Evolutionary conservation across 2,113 vertebrate genomes (phyloP).

Genomic region (Gopherus flavomarginatus): DNA sequence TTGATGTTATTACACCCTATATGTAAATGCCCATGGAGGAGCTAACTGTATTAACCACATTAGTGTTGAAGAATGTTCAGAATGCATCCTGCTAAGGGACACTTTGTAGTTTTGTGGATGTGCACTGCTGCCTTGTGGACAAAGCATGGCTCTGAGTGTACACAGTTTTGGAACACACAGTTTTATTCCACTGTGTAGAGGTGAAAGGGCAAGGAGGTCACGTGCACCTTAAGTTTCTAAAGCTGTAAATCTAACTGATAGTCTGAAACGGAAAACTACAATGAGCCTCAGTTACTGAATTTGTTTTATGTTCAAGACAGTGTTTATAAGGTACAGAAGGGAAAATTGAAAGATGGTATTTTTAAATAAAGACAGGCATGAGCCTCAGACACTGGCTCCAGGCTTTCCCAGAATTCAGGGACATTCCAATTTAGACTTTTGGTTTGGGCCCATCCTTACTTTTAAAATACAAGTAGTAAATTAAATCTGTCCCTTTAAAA

Average conservation of each 20-base stretch:
- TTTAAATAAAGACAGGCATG: not conserved
- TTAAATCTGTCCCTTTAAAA: not conserved
- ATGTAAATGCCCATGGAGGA: accelerated
- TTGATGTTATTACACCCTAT: accelerated
- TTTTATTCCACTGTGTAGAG: accelerated
- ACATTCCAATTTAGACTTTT: not conserved
- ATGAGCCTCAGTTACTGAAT: not conserved
- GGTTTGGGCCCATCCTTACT: not conserved
- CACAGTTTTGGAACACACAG: not conserved
- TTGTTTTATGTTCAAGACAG: accelerated
- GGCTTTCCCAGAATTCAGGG: not conserved
- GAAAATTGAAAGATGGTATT: not conserved
- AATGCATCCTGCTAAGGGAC: accelerated
- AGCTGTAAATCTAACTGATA: not conserved
- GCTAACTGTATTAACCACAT: accelerated
- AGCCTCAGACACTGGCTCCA: not conserved
- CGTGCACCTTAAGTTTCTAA: not conserved
- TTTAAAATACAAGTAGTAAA: not conserved
- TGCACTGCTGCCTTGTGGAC: accelerated
- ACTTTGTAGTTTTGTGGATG: accelerated
- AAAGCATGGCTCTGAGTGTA: accelerated
- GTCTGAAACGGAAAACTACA: not conserved
- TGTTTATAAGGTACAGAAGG: not conserved
- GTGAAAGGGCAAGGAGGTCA: not conserved
- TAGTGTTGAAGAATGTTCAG: accelerated